A percentile compares a stretch with the other conserved stretches of the same genome.
These are phyloP conservation scores for Pangasius djambal DNA, from an alignment of 2,797 vertebrate genomes.

Conservation along the genomic window DNA sequence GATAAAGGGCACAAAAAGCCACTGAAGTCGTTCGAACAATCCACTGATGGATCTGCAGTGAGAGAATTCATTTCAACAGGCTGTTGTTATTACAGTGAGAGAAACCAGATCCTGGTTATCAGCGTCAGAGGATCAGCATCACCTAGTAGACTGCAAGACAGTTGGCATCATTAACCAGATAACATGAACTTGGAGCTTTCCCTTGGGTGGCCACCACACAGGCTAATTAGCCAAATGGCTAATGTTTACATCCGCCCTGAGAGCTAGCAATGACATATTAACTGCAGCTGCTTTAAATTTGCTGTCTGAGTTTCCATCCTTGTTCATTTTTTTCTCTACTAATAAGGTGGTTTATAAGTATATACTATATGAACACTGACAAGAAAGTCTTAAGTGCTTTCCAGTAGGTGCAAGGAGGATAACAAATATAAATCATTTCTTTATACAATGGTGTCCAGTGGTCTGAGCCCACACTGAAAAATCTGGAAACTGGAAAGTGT, in stretches of 20 bases:
- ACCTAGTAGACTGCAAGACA: constrained; percentile 59
- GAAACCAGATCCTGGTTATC: constrained; percentile 59
- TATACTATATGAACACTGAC: constrained; percentile 3
- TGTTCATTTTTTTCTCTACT: constrained; percentile 40
- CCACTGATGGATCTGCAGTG: constrained; percentile 12
- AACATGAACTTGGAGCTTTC: constrained; percentile 36
- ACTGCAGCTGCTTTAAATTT: constrained; percentile 50
- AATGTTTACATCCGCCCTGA: constrained; percentile 57
- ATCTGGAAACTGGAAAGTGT: neutral
- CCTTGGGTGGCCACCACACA: constrained; percentile 40
- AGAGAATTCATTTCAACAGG: constrained; percentile 41
- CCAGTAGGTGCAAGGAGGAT: neutral
- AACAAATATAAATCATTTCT: neutral
- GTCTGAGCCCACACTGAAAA: neutral
- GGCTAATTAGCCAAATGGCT: constrained; percentile 40
- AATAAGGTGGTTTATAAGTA: neutral
- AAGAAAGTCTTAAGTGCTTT: neutral
- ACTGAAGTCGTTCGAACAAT: neutral
- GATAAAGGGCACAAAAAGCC: neutral
- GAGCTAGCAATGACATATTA: constrained; percentile 42
- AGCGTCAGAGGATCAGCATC: constrained; percentile 54
- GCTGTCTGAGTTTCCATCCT: constrained; percentile 52
- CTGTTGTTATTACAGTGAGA: constrained; percentile 46
- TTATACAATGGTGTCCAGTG: neutral
- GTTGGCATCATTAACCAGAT: constrained; percentile 56